Base-by-base conservation (phyloP, 2,888 invertebrate genomes). In the Epirrhoe alternata region DNA sequence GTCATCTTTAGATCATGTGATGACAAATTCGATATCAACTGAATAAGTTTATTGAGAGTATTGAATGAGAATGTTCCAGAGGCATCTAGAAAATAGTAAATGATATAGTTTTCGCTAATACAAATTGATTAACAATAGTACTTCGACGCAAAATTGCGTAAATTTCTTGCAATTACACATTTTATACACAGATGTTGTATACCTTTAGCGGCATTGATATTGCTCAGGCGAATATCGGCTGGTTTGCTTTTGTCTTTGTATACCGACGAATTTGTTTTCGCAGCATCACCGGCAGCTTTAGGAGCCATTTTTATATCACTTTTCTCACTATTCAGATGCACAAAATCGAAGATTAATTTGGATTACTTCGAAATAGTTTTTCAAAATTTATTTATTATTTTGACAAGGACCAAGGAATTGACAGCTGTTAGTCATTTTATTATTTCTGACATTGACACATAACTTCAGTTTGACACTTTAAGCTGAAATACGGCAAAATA, bases 121-220 rank as follows among this genome's bases (percentile, higher is more conserved):
- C 17, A 30, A 4, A 45, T 51, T 6, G 10, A 31, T 14, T 35
- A 7, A 1, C 12, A 24, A 24, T 45, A 14, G 49, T 51, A 45
- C 12, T 14, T 4, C 14, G 14, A 35, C n/a, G 30, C n/a, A 24
- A 54, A 52, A 8, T 8, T 7, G 31, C 30, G 63, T 72, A 72
- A 10, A 24, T 68, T 63, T 53, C 0, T 16, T 51, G 52, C 14
- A 69, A 74, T 56, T 57, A 35, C 30, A 59, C 62, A 56, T 66
- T 47, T n/a, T 68, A 74, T 60, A 66, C 59, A 62, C 85, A 86
- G 84, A 81, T 83, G 85, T 82, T 78, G 72, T 59, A 64, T 95
- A 98, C 99, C 98, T 97, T 99, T 99, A 62, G 99, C 99, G 82
- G 99, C 99, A 90, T 97, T 96, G 81, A 99, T 99, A 88, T 99